Conservation (phyloP, 2,797 vertebrate genomes). For the Propithecus deckenii region DNA sequence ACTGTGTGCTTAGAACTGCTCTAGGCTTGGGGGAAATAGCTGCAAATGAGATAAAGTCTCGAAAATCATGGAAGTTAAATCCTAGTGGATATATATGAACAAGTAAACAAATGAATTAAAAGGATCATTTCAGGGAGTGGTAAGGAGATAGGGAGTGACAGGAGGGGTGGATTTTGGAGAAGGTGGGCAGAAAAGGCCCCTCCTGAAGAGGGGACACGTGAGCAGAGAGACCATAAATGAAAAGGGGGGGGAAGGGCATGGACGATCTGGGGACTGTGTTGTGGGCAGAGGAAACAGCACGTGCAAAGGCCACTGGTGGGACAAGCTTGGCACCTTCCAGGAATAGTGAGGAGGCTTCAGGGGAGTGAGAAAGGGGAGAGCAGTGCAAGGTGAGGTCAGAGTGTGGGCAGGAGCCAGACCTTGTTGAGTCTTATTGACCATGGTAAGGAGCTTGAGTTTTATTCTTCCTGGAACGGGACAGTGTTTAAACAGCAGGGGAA, state of each 20-base stretch:
- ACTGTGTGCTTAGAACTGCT: not conserved
- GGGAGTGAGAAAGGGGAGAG: not conserved
- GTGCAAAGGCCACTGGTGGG: not conserved
- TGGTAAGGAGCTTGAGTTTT: not conserved
- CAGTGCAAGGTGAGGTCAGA: not conserved
- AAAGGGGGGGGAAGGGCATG: not conserved
- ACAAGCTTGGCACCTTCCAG: not conserved
- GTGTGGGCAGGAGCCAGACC: not conserved
- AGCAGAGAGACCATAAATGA: not conserved
- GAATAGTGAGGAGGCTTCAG: not conserved
- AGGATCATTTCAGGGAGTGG: not conserved
- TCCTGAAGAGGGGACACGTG: not conserved
- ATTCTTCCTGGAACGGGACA: not conserved
- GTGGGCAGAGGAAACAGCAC: not conserved
- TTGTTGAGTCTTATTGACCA: not conserved
- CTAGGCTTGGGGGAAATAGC: not conserved
- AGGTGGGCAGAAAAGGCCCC: not conserved
- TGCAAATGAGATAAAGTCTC: not conserved
- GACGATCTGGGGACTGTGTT: no score
- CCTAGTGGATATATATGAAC: not conserved
- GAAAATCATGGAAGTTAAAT: not conserved
- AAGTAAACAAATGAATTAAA: not conserved
- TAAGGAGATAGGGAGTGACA: not conserved
- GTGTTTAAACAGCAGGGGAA: not conserved
- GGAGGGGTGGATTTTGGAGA: not conserved